Evolutionary conservation across 2,113 vertebrate genomes (phyloP), one percentile per base, ranked within the genome.

Genomic region (Xenopus borealis): DNA sequence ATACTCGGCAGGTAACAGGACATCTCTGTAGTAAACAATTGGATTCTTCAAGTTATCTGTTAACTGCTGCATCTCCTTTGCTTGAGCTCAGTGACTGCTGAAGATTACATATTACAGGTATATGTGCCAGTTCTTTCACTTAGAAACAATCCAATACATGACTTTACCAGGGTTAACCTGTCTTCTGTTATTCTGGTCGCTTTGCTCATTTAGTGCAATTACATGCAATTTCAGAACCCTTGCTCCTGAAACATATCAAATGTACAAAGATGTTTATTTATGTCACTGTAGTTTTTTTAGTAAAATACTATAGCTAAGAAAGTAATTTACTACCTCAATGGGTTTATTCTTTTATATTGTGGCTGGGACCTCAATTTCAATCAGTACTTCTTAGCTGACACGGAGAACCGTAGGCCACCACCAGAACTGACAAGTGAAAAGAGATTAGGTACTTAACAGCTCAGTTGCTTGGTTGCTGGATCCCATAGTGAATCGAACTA

Each of bases 361-460:
- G 66, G 46, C 73, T 69, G 45, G 59, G 73, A 76, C 73, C 73
- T 76, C 73, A 76, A 76, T 76, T 76, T 76, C 73, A 76, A 76
- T 76, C 73, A 76, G 46, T 63, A 59, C 66, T 76, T 76, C 66
- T 76, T 76, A 76, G 66, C 66, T 27, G 45, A 76, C 66, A 75
- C 65, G 62, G 66, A 63, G 59, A 76, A 76, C 73, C 73, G 66
- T 69, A 76, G 73, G 73, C 73, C 73, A 76, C 73, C 73, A 76
- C 73, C 73, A 76, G 73, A 76, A 76, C 73, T 76, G 73, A 76
- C 73, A 76, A 76, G 66, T 69, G 66, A 76, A 76, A 76, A 76
- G 73, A 76, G 73, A 76, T 76, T 69, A 76, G 66, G 73, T 76
- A 76, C 73, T 76, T 76, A 76, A 76, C 73, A 76, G 73, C 73